Evolutionary conservation across 2,113 vertebrate genomes (phyloP).

Genomic region (Neogobius melanostomus): DNA sequence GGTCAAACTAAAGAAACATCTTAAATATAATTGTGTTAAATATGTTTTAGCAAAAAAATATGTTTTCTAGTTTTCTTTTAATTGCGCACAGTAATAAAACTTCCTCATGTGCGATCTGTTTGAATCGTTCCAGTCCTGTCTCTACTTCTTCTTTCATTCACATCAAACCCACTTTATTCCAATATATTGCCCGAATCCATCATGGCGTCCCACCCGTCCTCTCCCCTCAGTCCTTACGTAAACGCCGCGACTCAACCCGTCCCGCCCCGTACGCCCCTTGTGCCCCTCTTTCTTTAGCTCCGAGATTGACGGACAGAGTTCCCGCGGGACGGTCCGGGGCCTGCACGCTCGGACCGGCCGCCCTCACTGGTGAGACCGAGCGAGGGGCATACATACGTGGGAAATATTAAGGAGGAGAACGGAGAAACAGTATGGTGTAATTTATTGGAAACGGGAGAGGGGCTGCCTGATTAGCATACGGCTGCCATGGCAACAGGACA

Average conservation of each 20-base stretch:
- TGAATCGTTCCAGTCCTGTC: no score
- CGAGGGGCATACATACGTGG: background rate
- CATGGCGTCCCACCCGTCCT: background rate
- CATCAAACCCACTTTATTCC: background rate
- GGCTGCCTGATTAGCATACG: conserved; percentile 69
- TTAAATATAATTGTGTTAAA: no score
- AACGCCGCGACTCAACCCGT: background rate
- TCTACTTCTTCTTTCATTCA: no score
- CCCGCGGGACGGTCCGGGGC: background rate
- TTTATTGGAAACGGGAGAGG: conserved; percentile 58
- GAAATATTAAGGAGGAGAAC: background rate
- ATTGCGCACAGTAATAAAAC: no score
- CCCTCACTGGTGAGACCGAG: conserved; percentile 7
- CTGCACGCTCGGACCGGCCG: no score
- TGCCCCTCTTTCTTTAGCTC: background rate
- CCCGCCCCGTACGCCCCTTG: background rate
- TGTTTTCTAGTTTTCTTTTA: no score
- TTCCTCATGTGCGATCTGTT: no score
- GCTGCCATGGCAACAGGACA: conserved; percentile 75
- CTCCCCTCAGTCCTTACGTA: background rate
- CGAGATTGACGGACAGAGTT: background rate
- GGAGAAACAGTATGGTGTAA: conserved; percentile 31
- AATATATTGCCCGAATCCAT: background rate
- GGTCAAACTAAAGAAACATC: no score
- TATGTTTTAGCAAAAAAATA: no score